These are phyloP conservation scores for Heliconius charithonia DNA, from an alignment of 2,888 invertebrate genomes.

Conservation along the genomic window DNA sequence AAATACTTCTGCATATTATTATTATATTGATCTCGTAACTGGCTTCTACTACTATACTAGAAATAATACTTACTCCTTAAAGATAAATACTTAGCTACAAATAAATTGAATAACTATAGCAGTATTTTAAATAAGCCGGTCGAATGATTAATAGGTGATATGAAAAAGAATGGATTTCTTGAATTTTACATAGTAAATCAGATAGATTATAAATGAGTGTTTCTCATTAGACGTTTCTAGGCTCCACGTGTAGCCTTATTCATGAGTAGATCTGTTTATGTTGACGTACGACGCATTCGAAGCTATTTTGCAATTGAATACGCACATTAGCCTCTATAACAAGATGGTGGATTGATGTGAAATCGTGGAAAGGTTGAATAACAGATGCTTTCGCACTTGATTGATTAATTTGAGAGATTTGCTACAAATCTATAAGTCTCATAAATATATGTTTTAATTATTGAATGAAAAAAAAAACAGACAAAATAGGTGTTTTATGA, in stretches of 20 bases:
- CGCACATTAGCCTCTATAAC: neutral
- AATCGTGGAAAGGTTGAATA: neutral
- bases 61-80: neutral
- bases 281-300: neutral
- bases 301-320: constrained; percentile 3
- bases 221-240: constrained; percentile 24
- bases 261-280: constrained; percentile 10
- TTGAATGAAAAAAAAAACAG: too few relatives aligned
- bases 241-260: constrained; percentile 24
- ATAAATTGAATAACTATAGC: neutral
- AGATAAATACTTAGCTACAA: neutral
- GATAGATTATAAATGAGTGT: neutral
- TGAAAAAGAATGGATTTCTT: neutral
- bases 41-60: constrained; percentile 27
- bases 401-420: neutral
- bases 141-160: neutral
- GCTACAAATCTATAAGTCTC: neutral
- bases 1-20: constrained; percentile 36
- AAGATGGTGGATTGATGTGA: neutral
- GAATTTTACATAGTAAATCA: neutral
- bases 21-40: constrained; percentile 12
- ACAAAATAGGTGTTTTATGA: too few relatives aligned
- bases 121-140: neutral
- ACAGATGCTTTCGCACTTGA: neutral
- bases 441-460: too few relatives aligned